Base-by-base conservation (phyloP, 2,113 vertebrate genomes). In the Hippocampus barbouri region DNA sequence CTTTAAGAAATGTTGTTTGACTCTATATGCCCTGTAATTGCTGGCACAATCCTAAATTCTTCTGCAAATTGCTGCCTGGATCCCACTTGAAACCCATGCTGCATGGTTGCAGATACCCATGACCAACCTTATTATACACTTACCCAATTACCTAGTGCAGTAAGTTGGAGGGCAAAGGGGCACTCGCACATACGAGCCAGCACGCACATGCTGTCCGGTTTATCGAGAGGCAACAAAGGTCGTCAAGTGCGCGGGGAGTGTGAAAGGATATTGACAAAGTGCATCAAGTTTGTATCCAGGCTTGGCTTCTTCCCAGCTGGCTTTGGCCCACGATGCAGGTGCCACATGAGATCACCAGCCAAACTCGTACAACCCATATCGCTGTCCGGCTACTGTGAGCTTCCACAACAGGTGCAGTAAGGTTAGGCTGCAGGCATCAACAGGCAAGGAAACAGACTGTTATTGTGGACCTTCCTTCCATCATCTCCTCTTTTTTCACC, bases 351-450 rank as follows among this genome's bases (percentile, higher is more conserved):
- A 80, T 83, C 78, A 69, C 68, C 70, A 57, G 65, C 73, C 69
- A 65, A 57, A 70, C 70, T 67, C 67, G 73, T 63, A 34, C 47
- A 54, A 40, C 27, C 53, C 73, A 30, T 76, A 82, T 83, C 76
- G 25, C 75, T 77, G 72, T 85, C 64, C 70, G 64, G 80, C 79
- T 64, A 83, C 84, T 71, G 79, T 90, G 79, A 85, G 88, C 78
- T 75, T 88, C 79, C 81, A 87, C 83, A 91, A 90, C 92, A 93
- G 92, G 92, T 93, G 92, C 91, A 91, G 89, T 83, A 88, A 66
- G 88, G 90, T 89, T 90, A 88, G 80, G 79, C 85, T 82, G 82
- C 91, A 85, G 85, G 91, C 86, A 85, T 83, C 68, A 43, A 83
- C 90, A 91, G 66, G 88, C 75, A 65, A 88, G 87, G 87, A 91